These are phyloP conservation scores for Antheraea mylitta DNA, from an alignment of 1,140 invertebrate genomes.

Conservation along the genomic window DNA sequence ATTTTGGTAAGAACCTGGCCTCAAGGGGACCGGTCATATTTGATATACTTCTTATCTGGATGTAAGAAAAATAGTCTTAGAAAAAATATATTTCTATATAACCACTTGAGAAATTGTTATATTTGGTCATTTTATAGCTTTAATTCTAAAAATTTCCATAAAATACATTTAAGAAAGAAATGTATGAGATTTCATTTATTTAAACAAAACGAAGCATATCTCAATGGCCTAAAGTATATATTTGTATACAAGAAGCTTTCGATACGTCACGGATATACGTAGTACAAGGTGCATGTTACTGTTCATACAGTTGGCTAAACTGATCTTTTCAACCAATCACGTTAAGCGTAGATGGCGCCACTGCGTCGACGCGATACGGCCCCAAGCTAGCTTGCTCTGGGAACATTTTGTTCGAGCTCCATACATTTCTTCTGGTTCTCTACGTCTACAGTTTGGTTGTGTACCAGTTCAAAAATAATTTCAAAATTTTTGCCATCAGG, in stretches of 20 bases:
- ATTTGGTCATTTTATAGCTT: conserved; percentile 35
- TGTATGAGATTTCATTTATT: conserved; percentile 43
- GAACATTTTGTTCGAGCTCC: conserved; percentile 78
- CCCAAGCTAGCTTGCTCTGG: conserved; percentile 73
- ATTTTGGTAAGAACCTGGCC: conserved; percentile 62
- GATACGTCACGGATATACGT: conserved; percentile 73
- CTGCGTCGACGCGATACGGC: conserved; percentile 70
- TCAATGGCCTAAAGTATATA: conserved; percentile 20
- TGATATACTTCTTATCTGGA: conserved; percentile 70
- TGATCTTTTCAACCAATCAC: conserved; percentile 57
- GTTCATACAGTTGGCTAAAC: conserved; percentile 50
- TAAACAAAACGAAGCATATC: conserved; percentile 27
- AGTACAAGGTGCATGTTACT: conserved; percentile 52
- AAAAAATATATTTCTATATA: conserved; percentile 41
- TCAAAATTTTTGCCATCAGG: conserved; percentile 79
- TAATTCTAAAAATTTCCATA: conserved; percentile 38
- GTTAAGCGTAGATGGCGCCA: conserved; percentile 62
- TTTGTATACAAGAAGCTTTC: conserved; percentile 25
- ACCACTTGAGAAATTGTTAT: conserved; percentile 21
- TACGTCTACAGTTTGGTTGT: conserved; percentile 78
- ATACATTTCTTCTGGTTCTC: conserved; percentile 79
- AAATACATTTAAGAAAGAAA: conserved; percentile 61
- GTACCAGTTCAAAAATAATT: conserved; percentile 76
- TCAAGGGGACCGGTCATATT: conserved; percentile 66
- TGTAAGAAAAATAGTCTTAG: conserved; percentile 34